Base-by-base conservation (phyloP, 2,888 invertebrate species). In the Odontomyia ornata region DNA sequence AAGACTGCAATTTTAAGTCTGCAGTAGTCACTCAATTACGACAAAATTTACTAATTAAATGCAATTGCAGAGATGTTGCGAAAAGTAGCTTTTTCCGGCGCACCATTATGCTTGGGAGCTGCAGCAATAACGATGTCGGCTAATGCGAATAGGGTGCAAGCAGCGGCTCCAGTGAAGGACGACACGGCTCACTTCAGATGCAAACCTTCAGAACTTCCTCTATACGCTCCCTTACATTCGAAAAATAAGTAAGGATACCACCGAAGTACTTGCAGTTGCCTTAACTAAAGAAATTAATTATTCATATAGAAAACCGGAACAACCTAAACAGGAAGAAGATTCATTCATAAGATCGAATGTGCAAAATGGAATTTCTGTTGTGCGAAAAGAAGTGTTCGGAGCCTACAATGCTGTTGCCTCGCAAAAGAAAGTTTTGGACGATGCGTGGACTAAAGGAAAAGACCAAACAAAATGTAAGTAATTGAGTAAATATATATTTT, bases 131-230 rank as follows among this genome's bases (percentile, higher is more conserved):
- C 64, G 7, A 27, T 52, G 18, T 5, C 76, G 1, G 76, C 64
- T 30, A 23, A 9, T 0, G 9, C 46, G 9, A 75, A 75, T 7
- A 56, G 46, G 3, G 36, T 36, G 1, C 46, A 18, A 15, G 30
- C 52, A n/a, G 25, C 76, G 46, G 11, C 11, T 3, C 28, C 25
- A 21, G 46, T 21, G 5, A 72, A 43, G 30, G 73, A 81, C 13
- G 81, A 81, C 0, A 47, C 77, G n/a, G 75, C 76, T 0, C 82
- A 81, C 56, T 84, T 80, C 71, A 81, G 83, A 2, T 84, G 85
- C 76, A 84, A 81, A 72, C 84, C 86, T 1, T 83, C 83, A 9
- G 87, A 87, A 0, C 77, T 87, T 71, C 86, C 86, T 1, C 76
- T 87, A 25, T 87, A 87, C 67, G 82, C 83, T 2, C 83, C 83